phyloP scores from a whole-genome alignment of 2,888 invertebrate genomes.

The Caenorhabditis sp. region DNA sequence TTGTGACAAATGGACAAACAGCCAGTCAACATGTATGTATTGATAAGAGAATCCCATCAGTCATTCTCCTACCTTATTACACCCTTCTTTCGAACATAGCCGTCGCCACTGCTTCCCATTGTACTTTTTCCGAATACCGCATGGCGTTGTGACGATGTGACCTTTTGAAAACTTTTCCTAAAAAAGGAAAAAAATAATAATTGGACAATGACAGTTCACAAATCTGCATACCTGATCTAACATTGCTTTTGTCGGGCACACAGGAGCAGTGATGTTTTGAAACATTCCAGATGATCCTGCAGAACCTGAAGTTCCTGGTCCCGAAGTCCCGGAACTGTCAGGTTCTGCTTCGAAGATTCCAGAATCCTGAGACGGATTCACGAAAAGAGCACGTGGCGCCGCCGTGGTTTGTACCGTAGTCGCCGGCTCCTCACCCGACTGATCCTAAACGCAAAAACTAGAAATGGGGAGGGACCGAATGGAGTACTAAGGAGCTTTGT shows the following conservation, averaged over 20 bases:
- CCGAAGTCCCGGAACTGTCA: constrained; percentile 9
- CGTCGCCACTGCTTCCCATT: constrained; percentile 99
- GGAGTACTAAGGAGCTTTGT: constrained; percentile 1
- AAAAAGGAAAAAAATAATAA: too few species aligned
- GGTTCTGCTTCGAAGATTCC: constrained; percentile 48
- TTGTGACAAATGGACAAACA: constrained; percentile 42
- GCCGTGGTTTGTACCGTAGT: constrained; percentile 32
- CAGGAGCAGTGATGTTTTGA: constrained; percentile 39
- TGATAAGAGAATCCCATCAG: constrained; percentile 33
- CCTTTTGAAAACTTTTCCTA: constrained; percentile 87
- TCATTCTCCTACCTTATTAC: constrained; percentile 78
- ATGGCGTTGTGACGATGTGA: constrained; percentile 90
- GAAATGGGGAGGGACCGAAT: constrained; percentile 1
- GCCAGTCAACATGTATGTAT: constrained; percentile 13
- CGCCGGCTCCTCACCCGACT: constrained; percentile 37
- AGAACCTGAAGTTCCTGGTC: background rate
- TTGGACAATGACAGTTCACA: too few species aligned
- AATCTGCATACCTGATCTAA: constrained; percentile 53
- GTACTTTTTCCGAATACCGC: constrained; percentile 98
- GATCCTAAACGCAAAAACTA: constrained; percentile 24
- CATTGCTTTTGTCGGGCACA: constrained; percentile 54
- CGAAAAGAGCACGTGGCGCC: constrained; percentile 38
- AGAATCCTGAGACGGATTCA: constrained; percentile 59
- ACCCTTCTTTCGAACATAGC: constrained; percentile 94
- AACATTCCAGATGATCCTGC: constrained; percentile 32